These are phyloP conservation scores for Empidonax alnorum DNA, from an alignment of 2,113 vertebrate species.

Conservation along the genomic window DNA sequence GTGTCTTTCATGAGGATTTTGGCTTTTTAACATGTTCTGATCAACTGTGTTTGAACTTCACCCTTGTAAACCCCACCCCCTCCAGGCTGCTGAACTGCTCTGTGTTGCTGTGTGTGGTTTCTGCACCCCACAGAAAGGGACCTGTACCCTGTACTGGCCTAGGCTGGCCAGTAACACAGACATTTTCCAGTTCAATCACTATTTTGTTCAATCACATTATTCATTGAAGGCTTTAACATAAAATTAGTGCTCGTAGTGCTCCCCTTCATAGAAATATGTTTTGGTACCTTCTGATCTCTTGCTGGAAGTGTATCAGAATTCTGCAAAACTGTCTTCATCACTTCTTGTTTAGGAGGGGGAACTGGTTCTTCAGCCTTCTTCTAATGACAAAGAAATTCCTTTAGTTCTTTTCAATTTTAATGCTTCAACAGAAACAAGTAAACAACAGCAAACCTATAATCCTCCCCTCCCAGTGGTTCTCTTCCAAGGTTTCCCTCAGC, in stretches of 20 bases:
- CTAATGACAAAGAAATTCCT: not conserved
- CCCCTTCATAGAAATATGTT: not conserved
- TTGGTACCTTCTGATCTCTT: conserved; percentile 77
- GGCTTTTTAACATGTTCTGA: not conserved
- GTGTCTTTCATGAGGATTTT: not conserved
- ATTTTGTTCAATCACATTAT: not conserved
- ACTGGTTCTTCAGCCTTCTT: conserved; percentile 63
- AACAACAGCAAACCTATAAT: not conserved
- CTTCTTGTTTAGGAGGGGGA: conserved; percentile 56
- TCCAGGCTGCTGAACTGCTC: not conserved
- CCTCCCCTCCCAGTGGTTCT: not conserved
- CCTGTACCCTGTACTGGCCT: not conserved
- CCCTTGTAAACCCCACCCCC: no score
- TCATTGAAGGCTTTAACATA: not conserved
- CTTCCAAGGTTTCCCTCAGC: not conserved
- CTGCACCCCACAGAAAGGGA: not conserved
- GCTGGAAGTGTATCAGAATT: conserved; percentile 27
- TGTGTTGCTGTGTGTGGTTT: not conserved
- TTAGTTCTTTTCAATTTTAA: not conserved
- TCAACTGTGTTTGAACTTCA: not conserved
- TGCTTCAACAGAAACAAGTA: not conserved
- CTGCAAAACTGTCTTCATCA: conserved; percentile 1
- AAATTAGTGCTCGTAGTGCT: not conserved
- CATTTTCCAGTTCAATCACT: not conserved
- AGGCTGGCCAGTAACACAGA: not conserved